Evolutionary conservation across 2,888 invertebrate genomes (phyloP).

Genomic region (Oscheius sp.): DNA sequence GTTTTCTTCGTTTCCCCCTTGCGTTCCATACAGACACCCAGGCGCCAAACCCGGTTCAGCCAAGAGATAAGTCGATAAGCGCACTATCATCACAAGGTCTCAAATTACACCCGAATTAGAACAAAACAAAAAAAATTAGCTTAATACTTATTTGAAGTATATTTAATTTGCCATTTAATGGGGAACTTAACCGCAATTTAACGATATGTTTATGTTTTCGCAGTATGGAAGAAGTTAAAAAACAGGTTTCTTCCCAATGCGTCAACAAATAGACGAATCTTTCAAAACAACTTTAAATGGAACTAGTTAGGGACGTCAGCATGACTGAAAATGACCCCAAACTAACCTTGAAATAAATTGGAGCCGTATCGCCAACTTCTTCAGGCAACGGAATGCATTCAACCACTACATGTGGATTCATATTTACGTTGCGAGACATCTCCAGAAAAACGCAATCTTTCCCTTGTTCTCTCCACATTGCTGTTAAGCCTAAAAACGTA

Average conservation of each 20-base stretch:
- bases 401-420: slow-evolving; percentile 82
- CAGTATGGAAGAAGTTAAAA: too few species aligned
- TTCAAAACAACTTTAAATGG: too few species aligned
- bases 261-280: too few species aligned
- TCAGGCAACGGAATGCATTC: slow-evolving; percentile 89
- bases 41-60: slow-evolving; percentile 25
- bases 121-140: too few species aligned
- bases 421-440: slow-evolving; percentile 82
- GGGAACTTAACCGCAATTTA: too few species aligned
- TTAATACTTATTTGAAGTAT: too few species aligned
- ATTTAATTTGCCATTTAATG: too few species aligned
- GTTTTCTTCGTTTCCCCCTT: too few species aligned
- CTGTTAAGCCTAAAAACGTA: slow-evolving; percentile 78
- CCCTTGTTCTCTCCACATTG: slow-evolving; percentile 81
- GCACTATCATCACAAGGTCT: not conserved
- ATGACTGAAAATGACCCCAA: not conserved
- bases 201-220: too few species aligned
- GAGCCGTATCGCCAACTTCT: slow-evolving; percentile 87
- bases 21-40: slow-evolving; percentile 20
- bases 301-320: too few species aligned
- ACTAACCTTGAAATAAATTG: slow-evolving; percentile 89
- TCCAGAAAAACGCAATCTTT: slow-evolving; percentile 91
- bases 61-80: not conserved
- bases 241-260: too few species aligned
- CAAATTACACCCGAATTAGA: too few species aligned